Conservation (phyloP, 1,140 invertebrate species). For the Drosophila sulfurigaster region DNA sequence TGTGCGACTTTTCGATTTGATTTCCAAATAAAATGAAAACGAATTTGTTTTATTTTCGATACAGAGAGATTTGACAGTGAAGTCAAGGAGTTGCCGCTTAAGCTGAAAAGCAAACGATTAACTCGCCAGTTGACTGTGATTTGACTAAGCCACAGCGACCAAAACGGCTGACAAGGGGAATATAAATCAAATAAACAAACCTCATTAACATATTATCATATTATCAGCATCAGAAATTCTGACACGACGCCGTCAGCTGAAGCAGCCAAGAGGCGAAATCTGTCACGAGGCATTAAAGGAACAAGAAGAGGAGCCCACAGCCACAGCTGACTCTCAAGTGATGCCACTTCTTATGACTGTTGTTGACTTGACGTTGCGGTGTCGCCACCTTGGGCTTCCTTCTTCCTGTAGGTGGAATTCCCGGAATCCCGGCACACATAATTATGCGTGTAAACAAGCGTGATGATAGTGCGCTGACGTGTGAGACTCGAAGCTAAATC, state of each 20-base stretch:
- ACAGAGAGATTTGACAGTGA: conserved; percentile 1
- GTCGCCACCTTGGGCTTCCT: background rate
- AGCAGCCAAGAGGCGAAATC: conserved; percentile 68
- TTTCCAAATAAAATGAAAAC: conserved; percentile 10
- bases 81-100: background rate
- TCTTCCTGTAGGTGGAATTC: conserved; percentile 26
- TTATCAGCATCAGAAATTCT: conserved; percentile 76
- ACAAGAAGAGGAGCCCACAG: conserved; percentile 59
- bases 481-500: conserved; percentile 45
- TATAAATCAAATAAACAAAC: conserved; percentile 82
- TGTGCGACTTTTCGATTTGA: conserved; percentile 1
- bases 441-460: conserved; percentile 83
- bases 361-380: conserved; percentile 9
- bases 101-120: conserved; percentile 27
- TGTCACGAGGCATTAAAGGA: conserved; percentile 78
- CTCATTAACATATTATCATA: conserved; percentile 83
- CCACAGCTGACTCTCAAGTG: conserved; percentile 50
- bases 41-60: background rate
- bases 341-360: conserved; percentile 6
- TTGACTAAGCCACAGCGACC: conserved; percentile 14
- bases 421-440: conserved; percentile 69
- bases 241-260: conserved; percentile 66
- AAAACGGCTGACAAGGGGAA: conserved; percentile 54
- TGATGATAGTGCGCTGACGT: conserved; percentile 80
- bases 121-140: conserved; percentile 30